Evolutionary conservation across 2,113 vertebrate species (phyloP), one percentile per base, ranked within the genome.

Genomic region (Butorides virescens): DNA sequence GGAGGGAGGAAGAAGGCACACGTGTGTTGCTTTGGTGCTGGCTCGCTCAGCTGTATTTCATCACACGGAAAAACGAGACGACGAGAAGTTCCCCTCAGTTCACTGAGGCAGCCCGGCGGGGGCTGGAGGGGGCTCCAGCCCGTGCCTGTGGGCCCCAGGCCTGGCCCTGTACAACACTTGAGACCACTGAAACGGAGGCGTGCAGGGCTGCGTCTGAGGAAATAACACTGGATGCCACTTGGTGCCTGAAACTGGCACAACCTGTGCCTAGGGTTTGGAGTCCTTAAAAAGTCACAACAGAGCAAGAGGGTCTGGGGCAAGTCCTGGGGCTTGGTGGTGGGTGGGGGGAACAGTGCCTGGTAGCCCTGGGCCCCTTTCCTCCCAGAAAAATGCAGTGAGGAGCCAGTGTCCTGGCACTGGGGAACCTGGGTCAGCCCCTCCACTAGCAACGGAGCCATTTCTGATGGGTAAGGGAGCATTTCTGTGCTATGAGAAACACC

Each of bases 31-130:
- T 87, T 66, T 85, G 77, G 62, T 0, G 27, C 90, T 95, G 86
- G 90, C 79, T 94, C 6, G 42, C 76, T 93, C 95, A 95, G 91
- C 90, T 96, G 37, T 92, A 87, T 93, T 96, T 96, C 71, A 93
- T 96, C 88, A 96, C 88, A 95, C 25, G 0, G 65, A 32, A 80
- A 88, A 94, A 95, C 15, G 1, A 96, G 80, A 96, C 90, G 5
- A 90, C 7, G 2, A 88, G 36, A 93, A 93, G 65, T 74, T 93
- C 90, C 79, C 78, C 74, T 91, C 46, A 42, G 80, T 71, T 85
- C 0, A 0, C 71, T 67, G 90, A 85, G 80, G 82, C 74, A 67
- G 65, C 67, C 73, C 2, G 7, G 56, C 3, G 3, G 22, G 59
- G 82, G 29, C 66, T 3, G 11, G 55, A 20, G 72, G 50, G 58